These are phyloP conservation scores for Ceuthmochares aereus DNA, from an alignment of 2,113 vertebrate species.

Conservation along the genomic window DNA sequence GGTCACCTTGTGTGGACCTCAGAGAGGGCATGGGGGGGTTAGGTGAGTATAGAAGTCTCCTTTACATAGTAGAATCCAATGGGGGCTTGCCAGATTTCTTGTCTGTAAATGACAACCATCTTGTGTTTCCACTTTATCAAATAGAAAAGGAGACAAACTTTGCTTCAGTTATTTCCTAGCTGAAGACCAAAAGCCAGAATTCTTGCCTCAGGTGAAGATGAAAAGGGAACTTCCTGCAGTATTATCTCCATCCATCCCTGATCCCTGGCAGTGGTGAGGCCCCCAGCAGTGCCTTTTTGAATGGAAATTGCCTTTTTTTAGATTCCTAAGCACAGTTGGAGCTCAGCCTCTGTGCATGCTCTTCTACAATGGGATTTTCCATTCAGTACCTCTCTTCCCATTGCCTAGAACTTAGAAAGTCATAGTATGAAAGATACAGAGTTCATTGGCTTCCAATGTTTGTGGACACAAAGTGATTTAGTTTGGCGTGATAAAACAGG, in stretches of 20 bases:
- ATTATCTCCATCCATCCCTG: background rate
- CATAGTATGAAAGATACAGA: background rate
- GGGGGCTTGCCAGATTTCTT: background rate
- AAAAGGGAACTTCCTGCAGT: background rate
- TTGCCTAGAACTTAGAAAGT: background rate
- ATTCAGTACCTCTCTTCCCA: background rate
- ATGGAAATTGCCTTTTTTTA: background rate
- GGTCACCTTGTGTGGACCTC: background rate
- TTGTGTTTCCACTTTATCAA: background rate
- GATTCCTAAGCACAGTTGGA: background rate
- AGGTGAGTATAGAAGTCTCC: background rate
- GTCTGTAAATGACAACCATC: background rate
- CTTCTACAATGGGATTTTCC: background rate
- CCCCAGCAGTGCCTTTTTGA: background rate
- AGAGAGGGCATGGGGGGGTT: rapidly evolving
- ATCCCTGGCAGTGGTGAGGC: background rate
- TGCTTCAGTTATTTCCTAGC: background rate
- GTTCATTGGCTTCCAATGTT: background rate
- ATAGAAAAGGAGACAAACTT: background rate
- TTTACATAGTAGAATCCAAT: background rate
- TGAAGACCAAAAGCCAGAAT: background rate
- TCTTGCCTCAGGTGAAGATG: background rate
- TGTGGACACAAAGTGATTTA: background rate
- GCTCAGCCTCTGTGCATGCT: background rate
- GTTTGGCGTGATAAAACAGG: background rate